Base-by-base conservation (phyloP, 2,113 vertebrate genomes). In the Oncorhynchus masou region DNA sequence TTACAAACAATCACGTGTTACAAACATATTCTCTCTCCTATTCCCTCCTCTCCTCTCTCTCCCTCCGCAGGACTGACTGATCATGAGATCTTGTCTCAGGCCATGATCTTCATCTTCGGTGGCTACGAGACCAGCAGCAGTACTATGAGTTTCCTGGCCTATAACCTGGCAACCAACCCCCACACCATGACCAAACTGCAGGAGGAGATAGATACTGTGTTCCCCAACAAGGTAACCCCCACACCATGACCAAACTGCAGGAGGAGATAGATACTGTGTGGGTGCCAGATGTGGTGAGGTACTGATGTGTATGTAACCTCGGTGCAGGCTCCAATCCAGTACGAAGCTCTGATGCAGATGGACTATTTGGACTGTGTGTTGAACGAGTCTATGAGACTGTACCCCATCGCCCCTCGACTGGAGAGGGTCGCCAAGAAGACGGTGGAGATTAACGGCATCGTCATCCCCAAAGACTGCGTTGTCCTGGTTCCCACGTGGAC, bases 111-210 rank as follows among this genome's bases (percentile, higher is more conserved):
- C 76, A 82, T 96, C 73, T 85, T 95, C 65, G 95, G 92, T 68
- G 96, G 95, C 5, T 97, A 95, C 24, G 95, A 96, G 75, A 94
- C 95, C 57, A 94, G 67, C 62, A 95, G 95, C 86, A 90, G 75
- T 68, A 81, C 94, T 15, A 89, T 96, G 27, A 80, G 71, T 70
- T 95, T 89, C 88, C 9, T 95, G 27, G 79, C 94, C 0, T 93
- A 95, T 75, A 94, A 91, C 77, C 83, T 96, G 75, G 93, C 94
- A 2, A 87, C 11, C 0, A 93, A 96, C 76, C 92, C 94, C 1
- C 85, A 94, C 0, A 74, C 89, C 74, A 93, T 95, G 90, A 90
- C 86, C 68, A 89, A 7, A 3, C 88, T 97, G n/a, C 93, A 94
- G 66, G 81, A 95, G 0, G 29, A 29, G 29, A 29, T 29, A 29